Conservation (phyloP, 2,888 invertebrate genomes). For the Pomacea canaliculata region DNA sequence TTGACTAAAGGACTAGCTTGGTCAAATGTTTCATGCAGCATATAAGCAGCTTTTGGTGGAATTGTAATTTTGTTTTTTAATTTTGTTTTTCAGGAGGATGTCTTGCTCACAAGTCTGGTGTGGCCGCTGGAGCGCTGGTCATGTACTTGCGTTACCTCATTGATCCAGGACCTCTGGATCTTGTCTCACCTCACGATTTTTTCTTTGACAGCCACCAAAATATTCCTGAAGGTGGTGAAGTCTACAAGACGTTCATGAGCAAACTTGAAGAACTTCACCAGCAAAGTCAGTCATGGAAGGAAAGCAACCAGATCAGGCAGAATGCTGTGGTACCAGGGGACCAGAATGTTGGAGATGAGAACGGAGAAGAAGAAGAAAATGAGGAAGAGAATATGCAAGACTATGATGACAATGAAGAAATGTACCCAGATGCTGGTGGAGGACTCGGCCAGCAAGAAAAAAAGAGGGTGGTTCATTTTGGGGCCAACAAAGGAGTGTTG, state of each 20-base stretch:
- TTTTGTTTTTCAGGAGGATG: slow-evolving; percentile 55
- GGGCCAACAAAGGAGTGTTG: slow-evolving; percentile 7
- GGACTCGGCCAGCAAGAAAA: slow-evolving; percentile 17
- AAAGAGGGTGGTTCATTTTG: slow-evolving; percentile 33
- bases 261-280: neutral
- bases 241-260: slow-evolving; percentile 15
- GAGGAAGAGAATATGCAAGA: slow-evolving; percentile 36
- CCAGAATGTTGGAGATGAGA: slow-evolving; percentile 17
- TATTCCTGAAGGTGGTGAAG: slow-evolving; percentile 33
- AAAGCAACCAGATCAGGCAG: neutral
- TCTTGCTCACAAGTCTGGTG: slow-evolving; percentile 65
- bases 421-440: slow-evolving; percentile 33
- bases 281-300: neutral
- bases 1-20: no score
- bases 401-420: slow-evolving; percentile 34
- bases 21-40: no score
- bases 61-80: no score
- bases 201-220: slow-evolving; percentile 25
- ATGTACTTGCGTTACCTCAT: slow-evolving; percentile 61
- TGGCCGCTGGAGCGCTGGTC: slow-evolving; percentile 63
- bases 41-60: no score
- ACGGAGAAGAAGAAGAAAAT: slow-evolving; percentile 35
- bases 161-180: slow-evolving; percentile 43
- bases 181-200: slow-evolving; percentile 19
- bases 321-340: neutral